These are phyloP conservation scores for Proteles cristata DNA, from an alignment of 2,113 vertebrate genomes.

Conservation along the genomic window DNA sequence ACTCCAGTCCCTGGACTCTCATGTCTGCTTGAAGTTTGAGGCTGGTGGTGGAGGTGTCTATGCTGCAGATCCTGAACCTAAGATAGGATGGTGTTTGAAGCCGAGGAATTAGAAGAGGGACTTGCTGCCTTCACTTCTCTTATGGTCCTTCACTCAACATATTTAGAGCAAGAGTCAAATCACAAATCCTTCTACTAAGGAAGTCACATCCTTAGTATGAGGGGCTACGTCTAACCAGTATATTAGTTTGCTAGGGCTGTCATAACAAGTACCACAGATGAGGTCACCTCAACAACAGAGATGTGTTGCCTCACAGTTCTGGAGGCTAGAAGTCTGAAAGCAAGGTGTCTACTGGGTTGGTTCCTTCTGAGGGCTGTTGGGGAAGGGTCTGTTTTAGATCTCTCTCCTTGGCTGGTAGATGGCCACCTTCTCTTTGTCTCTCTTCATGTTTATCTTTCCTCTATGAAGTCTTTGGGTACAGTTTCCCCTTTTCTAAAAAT, in stretches of 20 bases:
- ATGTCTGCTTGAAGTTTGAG: neutral
- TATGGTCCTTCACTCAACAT: neutral
- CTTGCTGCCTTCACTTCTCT: neutral
- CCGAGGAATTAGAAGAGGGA: neutral
- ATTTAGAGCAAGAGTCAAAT: neutral
- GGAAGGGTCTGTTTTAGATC: neutral
- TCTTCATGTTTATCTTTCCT: neutral
- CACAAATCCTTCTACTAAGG: neutral
- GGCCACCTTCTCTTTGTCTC: neutral
- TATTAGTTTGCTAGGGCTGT: neutral
- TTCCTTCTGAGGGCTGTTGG: too few relatives aligned
- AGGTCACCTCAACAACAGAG: too few relatives aligned
- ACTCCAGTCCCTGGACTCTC: neutral
- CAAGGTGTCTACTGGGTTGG: too few relatives aligned
- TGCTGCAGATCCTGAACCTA: neutral
- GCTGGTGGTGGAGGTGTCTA: neutral
- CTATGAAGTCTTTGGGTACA: neutral
- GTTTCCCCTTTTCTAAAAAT: neutral
- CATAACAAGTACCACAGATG: neutral
- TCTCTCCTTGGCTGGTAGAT: neutral
- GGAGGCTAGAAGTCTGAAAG: too few relatives aligned
- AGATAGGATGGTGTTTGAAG: neutral
- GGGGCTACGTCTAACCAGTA: fast-evolving
- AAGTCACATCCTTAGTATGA: neutral
- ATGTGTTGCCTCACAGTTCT: too few relatives aligned